Percentiles rank a stretch among this genome's conserved stretches.
Conservation (phyloP, 35 echinoderm and acorn worm species). For the Ptychodera flava region DNA sequence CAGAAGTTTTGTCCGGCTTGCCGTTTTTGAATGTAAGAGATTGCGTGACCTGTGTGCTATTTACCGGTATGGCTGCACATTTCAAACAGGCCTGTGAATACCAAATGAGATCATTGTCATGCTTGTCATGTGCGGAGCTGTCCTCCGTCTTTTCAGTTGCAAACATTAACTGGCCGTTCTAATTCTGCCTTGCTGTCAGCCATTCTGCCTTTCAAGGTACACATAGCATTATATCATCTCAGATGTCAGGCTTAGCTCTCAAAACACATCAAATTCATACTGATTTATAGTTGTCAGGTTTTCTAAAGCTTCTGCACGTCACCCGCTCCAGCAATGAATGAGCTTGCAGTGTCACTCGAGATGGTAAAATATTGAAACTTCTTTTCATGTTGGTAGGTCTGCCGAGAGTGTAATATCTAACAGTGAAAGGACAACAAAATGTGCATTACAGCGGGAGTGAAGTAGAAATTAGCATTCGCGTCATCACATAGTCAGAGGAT, state of each 20-base stretch:
- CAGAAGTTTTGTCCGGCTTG: no score
- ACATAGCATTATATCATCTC: no score
- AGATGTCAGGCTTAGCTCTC: no score
- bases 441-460: background rate
- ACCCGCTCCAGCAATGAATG: no score
- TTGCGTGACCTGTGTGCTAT: background rate
- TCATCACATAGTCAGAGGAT: background rate
- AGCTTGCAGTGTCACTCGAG: no score
- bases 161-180: no score
- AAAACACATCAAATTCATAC: no score
- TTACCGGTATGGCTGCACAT: background rate
- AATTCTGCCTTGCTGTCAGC: background rate
- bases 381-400: background rate
- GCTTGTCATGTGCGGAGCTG: background rate
- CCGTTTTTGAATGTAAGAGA: no score
- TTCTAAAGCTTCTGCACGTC: no score
- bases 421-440: background rate
- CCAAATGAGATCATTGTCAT: background rate
- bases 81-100: background rate
- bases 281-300: no score
- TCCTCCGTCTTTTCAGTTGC: background rate
- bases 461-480: background rate
- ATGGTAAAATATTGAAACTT: background rate
- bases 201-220: no score
- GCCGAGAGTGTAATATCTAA: background rate